phyloP scores from a whole-genome alignment of 2,888 invertebrate species.

The Metalampra italica region DNA sequence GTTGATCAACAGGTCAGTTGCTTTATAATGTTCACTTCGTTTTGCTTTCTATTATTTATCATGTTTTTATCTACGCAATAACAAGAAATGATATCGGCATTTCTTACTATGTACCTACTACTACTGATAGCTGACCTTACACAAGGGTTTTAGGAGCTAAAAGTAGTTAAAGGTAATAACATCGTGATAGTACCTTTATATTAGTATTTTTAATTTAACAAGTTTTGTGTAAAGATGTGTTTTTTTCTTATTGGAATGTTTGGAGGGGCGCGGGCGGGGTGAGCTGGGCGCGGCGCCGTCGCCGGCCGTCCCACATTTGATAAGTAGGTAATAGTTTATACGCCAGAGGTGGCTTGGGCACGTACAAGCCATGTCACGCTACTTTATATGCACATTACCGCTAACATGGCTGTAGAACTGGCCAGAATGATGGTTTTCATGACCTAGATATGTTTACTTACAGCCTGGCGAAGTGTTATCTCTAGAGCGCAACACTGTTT shows the following conservation, averaged over 20 bases:
- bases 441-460: background rate
- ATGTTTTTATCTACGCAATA: background rate
- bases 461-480: background rate
- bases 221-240: background rate
- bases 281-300: constrained; percentile 59
- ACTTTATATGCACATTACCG: background rate
- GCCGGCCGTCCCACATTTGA: constrained; percentile 60
- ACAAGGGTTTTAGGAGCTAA: background rate
- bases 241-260: constrained; percentile 43
- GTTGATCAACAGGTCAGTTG: constrained; percentile 66
- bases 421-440: background rate
- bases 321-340: constrained; percentile 10
- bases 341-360: background rate
- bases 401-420: background rate
- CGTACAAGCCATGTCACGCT: background rate
- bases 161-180: background rate
- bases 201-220: background rate
- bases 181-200: background rate
- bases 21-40: constrained; percentile 8
- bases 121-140: background rate
- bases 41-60: constrained; percentile 1
- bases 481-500: too few relatives aligned
- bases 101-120: background rate
- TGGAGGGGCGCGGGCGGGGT: constrained; percentile 35
- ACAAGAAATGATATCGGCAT: background rate